Evolutionary conservation across 2,113 vertebrate genomes (phyloP), one percentile per base, ranked within the genome.

Genomic region (Thamnaconus septentrionalis): DNA sequence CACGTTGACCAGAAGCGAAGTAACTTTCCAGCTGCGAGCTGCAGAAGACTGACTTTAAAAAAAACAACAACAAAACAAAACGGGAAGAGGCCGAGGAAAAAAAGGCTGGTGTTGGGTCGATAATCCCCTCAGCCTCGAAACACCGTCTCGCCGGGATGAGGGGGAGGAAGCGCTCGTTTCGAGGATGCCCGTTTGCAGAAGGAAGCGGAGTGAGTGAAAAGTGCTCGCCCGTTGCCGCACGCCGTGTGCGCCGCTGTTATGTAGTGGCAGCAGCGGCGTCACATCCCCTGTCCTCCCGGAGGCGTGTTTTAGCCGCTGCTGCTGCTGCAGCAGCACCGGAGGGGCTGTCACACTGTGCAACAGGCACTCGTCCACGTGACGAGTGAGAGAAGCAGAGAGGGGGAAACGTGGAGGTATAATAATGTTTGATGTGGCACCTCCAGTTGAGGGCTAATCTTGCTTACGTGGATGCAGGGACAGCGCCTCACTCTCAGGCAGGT

Each of bases 261-360:
- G 84, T 86, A 82, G 55, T 44, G 52, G 71, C 53, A 41, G 64
- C 5, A 6, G 63, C 60, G 5, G 81, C 87, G 90, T 91, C 87
- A 91, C 78, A 69, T 82, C 87, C 84, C 82, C 76, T 64, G 43
- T 11, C 49, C 18, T 5, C 41, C 12, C 41, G 62, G 72, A 69
- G 73, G 73, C 78, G 53, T 5, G 76, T 69, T 84, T 74, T 76
- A 71, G 66, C 59, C 57, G 9, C 11, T 48, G n/a, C 9, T 4
- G 49, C 57, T 12, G 5, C 50, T 1, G 50, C 11, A n/a, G n/a
- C 44, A 45, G 44, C 44, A 45, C 44, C 44, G 7, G 7, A 45
- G 44, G 5, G 44, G 44, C 44, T 7, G 18, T 31, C 18, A 31
- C 18, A 31, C 18, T 31, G 18, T 31, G 18, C 18, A 31, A 31